Evolutionary conservation across 2,113 vertebrate species (phyloP).

Genomic region (Brachyhypopomus occidentalis): DNA sequence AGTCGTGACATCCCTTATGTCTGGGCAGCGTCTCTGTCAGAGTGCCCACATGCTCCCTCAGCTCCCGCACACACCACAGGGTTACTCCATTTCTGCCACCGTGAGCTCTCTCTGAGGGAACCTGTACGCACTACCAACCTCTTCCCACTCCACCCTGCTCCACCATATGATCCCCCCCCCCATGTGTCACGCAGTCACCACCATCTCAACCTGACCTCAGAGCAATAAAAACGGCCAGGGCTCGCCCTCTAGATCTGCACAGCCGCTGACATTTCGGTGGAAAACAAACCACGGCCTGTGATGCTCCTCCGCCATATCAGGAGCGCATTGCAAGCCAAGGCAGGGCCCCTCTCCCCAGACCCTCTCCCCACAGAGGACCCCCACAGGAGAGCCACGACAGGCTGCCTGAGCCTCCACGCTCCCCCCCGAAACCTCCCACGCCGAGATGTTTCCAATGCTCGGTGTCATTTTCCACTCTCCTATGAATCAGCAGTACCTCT

Average conservation of each 20-base stretch:
- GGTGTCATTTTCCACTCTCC: conserved; percentile 39
- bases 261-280: background rate
- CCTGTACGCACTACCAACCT: background rate
- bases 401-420: conserved; percentile 13
- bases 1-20: conserved; percentile 56
- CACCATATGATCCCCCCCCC: background rate
- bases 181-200: conserved; percentile 17
- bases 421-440: conserved; percentile 3
- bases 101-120: conserved; percentile 21
- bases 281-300: conserved; percentile 28
- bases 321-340: too few species aligned
- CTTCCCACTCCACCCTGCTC: background rate
- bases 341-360: too few species aligned
- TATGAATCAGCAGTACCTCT: conserved; percentile 46
- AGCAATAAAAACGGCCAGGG: conserved; percentile 28
- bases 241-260: background rate
- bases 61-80: conserved; percentile 21
- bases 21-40: conserved; percentile 52
- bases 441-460: conserved; percentile 13
- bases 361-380: conserved; percentile 13
- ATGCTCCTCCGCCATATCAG: background rate
- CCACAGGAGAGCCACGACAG: background rate
- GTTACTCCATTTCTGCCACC: conserved; percentile 26
- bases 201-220: conserved; percentile 1
- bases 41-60: conserved; percentile 41